Evolutionary conservation across 1,140 invertebrate species (phyloP), one percentile per base, ranked within the genome.

Genomic region (Plectus sambesii): DNA sequence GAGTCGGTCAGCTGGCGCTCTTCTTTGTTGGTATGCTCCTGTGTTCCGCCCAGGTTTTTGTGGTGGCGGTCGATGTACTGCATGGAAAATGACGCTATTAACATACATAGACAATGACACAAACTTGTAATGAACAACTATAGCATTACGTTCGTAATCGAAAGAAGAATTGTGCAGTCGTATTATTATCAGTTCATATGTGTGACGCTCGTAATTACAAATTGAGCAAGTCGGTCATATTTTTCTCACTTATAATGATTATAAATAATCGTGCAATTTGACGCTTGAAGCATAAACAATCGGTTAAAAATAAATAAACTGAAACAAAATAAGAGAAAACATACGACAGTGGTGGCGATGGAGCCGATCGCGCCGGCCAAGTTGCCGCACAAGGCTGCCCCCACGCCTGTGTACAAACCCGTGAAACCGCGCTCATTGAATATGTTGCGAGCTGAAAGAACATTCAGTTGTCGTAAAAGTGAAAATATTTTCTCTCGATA

Each of bases 41-140:
- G 30, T 22, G 48, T 25, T 27, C 64, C 64, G 25, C 64, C 64
- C 27, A 69, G 33, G 9, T 66, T 53, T 1, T 62, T 60, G 47
- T 57, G 69, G 42, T 58, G 42, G 26, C 44, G n/a, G 44, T 69
- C 61, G 15, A 62, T n/a, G 37, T 63, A 62, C 42, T 60, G 22
- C 20, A 48, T 47, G 22, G 20, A 15, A 19, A 15, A 19, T 3
- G n/a, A n/a, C n/a, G n/a, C n/a, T n/a, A n/a, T n/a, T n/a, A n/a
- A n/a, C n/a, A n/a, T n/a, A n/a, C n/a, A n/a, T n/a, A n/a, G n/a
- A n/a, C n/a, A n/a, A n/a, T n/a, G n/a, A n/a, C n/a, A n/a, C n/a
- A n/a, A n/a, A n/a, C n/a, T n/a, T n/a, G n/a, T n/a, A n/a, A n/a
- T n/a, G n/a, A n/a, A n/a, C n/a, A n/a, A n/a, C n/a, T n/a, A n/a